Conservation (phyloP, 2,113 vertebrate genomes). For the Cromileptes altivelis region DNA sequence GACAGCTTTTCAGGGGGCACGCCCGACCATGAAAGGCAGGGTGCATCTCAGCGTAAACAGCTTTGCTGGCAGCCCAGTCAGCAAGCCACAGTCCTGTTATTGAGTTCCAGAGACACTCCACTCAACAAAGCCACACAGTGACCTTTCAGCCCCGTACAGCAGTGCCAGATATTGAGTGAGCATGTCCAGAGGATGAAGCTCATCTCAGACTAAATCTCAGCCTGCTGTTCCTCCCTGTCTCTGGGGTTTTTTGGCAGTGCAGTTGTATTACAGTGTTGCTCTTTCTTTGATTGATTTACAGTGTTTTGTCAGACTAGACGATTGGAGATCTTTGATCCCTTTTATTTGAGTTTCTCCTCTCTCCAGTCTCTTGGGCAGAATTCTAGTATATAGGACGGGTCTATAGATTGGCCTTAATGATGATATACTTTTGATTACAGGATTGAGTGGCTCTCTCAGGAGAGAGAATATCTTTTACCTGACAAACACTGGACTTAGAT, state of each 20-base stretch:
- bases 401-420: conserved; percentile 40
- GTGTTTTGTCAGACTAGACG: conserved; percentile 48
- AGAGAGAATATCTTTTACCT: conserved; percentile 19
- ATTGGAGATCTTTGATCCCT: conserved; percentile 51
- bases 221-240: conserved; percentile 22
- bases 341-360: conserved; percentile 46
- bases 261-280: conserved; percentile 45
- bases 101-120: conserved; percentile 59
- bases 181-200: conserved; percentile 61
- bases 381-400: neutral
- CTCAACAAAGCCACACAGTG: conserved; percentile 61
- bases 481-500: neutral
- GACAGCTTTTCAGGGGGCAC: conserved; percentile 46
- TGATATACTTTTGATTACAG: conserved; percentile 47
- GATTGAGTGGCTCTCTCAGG: conserved; percentile 20
- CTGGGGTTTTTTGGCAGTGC: conserved; percentile 28
- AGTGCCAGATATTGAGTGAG: conserved; percentile 68
- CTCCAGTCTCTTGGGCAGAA: conserved; percentile 26
- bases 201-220: conserved; percentile 56
- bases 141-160: conserved; percentile 60
- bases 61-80: conserved; percentile 57
- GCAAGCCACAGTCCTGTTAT: conserved; percentile 56
- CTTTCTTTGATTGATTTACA: conserved; percentile 65
- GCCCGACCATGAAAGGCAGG: conserved; percentile 46
- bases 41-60: conserved; percentile 51